These are phyloP conservation scores for Pyrocoelia pectoralis DNA, from an alignment of 2,888 invertebrate genomes.

Conservation along the genomic window DNA sequence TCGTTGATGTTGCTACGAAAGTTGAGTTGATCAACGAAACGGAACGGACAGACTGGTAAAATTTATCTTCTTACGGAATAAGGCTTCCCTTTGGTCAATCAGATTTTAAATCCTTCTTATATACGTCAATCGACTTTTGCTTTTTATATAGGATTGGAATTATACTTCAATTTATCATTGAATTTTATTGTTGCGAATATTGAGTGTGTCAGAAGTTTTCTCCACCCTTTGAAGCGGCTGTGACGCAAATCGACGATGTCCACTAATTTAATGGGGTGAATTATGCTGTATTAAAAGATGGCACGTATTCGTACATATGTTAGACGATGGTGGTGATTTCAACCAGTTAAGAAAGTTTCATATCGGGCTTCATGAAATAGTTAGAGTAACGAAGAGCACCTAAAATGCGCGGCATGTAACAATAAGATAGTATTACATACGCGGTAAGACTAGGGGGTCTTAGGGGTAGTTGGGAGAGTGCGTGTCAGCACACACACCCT, in stretches of 20 bases:
- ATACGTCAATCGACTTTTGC: slow-evolving; percentile 18
- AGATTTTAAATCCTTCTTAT: slow-evolving; percentile 29
- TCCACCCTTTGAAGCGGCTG: neutral
- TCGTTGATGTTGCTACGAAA: slow-evolving; percentile 20
- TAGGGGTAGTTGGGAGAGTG: slow-evolving; percentile 48
- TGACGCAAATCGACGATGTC: neutral
- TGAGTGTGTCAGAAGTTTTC: neutral
- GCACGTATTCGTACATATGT: neutral
- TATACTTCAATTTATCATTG: slow-evolving; percentile 6
- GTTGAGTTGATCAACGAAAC: slow-evolving; percentile 20
- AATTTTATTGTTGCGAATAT: neutral
- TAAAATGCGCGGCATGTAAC: slow-evolving; percentile 41
- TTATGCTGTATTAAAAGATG: slow-evolving; percentile 1
- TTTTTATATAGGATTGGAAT: slow-evolving; percentile 3
- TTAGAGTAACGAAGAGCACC: slow-evolving; percentile 25
- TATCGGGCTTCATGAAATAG: slow-evolving; percentile 18
- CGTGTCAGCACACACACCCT: slow-evolving; percentile 59
- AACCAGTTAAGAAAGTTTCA: slow-evolving; percentile 19
- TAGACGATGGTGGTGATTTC: slow-evolving; percentile 4
- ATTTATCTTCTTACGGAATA: slow-evolving; percentile 29
- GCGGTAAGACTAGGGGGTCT: slow-evolving; percentile 38
- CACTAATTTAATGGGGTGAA: neutral
- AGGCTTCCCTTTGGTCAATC: slow-evolving; percentile 29
- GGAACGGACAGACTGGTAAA: slow-evolving; percentile 27
- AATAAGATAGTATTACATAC: slow-evolving; percentile 54